Evolutionary conservation across 2,797 vertebrate genomes (phyloP).

Genomic region (Poeciliopsis gracilis): DNA sequence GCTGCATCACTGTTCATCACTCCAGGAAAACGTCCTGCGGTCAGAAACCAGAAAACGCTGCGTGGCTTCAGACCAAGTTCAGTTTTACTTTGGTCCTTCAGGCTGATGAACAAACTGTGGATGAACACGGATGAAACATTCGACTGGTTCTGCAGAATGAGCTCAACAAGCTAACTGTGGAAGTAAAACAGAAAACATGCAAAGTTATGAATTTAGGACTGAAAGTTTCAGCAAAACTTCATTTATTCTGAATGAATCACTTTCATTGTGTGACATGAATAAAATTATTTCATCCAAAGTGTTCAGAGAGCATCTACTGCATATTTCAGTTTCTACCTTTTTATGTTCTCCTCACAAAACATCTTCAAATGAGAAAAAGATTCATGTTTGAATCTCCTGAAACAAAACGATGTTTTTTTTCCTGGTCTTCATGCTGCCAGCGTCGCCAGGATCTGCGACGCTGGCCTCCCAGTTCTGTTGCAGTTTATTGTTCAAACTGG

Average conservation of each 20-base stretch:
- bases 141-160: background rate
- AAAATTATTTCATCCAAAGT: no score
- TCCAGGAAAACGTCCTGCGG: slow-evolving; percentile 2
- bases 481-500: background rate
- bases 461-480: background rate
- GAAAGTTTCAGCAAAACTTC: no score
- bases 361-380: no score
- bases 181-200: background rate
- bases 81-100: background rate
- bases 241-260: no score
- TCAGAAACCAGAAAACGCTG: background rate
- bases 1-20: slow-evolving; percentile 1
- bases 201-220: background rate
- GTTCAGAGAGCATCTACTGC: no score
- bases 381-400: no score
- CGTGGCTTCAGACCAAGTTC: background rate
- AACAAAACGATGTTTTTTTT: background rate
- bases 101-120: slow-evolving; percentile 7
- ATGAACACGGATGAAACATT: background rate
- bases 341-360: no score
- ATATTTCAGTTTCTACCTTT: no score
- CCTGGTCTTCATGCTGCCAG: background rate
- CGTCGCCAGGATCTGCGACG: background rate
- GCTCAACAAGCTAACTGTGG: background rate
- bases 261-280: no score